Base-by-base conservation (phyloP, 2,797 vertebrate genomes). In the Botia almorhae region DNA sequence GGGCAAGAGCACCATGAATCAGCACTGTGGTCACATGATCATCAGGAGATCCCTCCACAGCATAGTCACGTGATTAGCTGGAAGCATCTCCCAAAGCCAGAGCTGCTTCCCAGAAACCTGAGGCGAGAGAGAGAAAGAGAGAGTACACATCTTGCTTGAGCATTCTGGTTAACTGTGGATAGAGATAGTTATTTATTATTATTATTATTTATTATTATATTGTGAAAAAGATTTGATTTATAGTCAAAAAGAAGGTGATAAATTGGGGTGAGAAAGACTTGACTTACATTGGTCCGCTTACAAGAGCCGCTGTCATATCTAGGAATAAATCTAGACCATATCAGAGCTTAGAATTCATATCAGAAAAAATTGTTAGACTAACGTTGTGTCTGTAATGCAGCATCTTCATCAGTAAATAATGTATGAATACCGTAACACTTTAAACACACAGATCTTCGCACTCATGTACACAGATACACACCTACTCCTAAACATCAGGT, bases 41-140 rank as follows among this genome's bases (percentile, higher is more conserved):
- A 78, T 77, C 81, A 55, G 88, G 87, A 89, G 84, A 85, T 87
- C 87, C 87, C 85, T 50, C 56, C 76, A 75, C 60, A 74, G 69
- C 68, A 56, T 23, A 69, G 74, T 86, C 88, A 89, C 81, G 72
- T 88, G 87, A 87, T 70, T 87, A 70, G 83, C 83, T 82, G 81
- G 87, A 88, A 87, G 69, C 68, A 51, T 82, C 67, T 82, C 81
- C 74, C 76, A 73, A 80, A 81, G 83, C 76, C 80, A 80, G 81
- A 80, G 64, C 84, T 74, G 85, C 71, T 89, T 89, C 86, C 82
- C 84, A 87, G 88, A 85, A 89, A 85, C 78, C 69, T 29, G 80
- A 81, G 78, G 73, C 58, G 13, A 51, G 29, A 76, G 19, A 68
- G 19, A 33, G 33, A 68, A 1, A 78, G 33, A 48, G 65, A 51